Evolutionary conservation across 1,140 invertebrate genomes (phyloP).

Genomic region (Periplaneta americana): DNA sequence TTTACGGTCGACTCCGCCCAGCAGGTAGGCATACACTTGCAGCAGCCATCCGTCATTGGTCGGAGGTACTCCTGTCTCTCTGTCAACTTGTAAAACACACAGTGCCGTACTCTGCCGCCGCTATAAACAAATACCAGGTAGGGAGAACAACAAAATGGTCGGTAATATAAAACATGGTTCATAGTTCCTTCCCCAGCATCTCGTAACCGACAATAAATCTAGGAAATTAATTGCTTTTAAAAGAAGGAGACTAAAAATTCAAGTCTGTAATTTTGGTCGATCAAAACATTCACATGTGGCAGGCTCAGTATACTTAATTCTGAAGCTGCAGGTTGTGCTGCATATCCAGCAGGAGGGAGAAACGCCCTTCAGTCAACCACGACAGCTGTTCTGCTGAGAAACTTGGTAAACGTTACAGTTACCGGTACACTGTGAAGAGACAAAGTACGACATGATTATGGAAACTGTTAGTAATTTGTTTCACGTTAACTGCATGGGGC

Average conservation of each 20-base stretch:
- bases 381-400: too few species aligned
- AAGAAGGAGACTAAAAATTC: neutral
- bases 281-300: too few species aligned
- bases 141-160: neutral
- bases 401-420: too few species aligned
- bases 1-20: neutral
- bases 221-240: neutral
- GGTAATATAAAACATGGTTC: neutral
- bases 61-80: neutral
- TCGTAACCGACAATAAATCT: neutral
- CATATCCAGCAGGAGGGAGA: too few species aligned
- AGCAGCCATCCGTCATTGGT: neutral
- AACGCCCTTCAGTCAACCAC: neutral
- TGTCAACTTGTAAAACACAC: neutral
- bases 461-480: too few species aligned
- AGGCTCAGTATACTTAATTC: too few species aligned
- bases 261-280: neutral
- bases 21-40: neutral
- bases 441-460: too few species aligned
- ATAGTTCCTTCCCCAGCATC: neutral
- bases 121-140: neutral
- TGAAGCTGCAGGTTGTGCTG: too few species aligned
- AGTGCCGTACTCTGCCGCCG: too few species aligned
- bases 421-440: too few species aligned
- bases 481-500: too few species aligned